A percentile compares a stretch with the other conserved stretches of the same genome.
Conservation (phyloP, 2,797 vertebrate genomes). For the Remorina albescens region DNA sequence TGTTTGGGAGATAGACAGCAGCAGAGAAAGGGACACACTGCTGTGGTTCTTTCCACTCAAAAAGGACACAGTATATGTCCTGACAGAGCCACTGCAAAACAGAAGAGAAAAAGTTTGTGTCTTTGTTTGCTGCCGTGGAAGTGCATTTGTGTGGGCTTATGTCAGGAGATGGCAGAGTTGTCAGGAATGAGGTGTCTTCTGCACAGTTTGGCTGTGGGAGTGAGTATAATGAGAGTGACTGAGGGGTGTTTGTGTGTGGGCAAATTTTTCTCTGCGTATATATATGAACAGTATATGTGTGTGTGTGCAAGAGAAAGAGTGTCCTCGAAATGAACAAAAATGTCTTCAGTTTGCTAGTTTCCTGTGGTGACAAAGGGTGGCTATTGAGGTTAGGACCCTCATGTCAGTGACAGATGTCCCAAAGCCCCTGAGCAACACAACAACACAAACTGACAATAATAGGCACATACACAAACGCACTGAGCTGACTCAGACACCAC, state of each 20-base stretch:
- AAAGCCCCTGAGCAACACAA: slow-evolving; percentile 29
- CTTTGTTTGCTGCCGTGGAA: slow-evolving; percentile 34
- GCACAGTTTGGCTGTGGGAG: slow-evolving; percentile 79
- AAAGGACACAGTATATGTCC: slow-evolving; percentile 43
- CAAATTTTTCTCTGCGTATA: slow-evolving; percentile 66
- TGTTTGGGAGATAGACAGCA: slow-evolving; percentile 41
- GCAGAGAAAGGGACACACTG: slow-evolving; percentile 37
- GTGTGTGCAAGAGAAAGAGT: too few species aligned
- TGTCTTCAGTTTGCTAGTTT: slow-evolving; percentile 50
- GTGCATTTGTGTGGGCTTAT: slow-evolving; percentile 70
- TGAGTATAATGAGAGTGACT: slow-evolving; percentile 79
- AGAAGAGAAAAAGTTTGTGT: slow-evolving; percentile 37
- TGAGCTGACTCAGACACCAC: slow-evolving; percentile 43
- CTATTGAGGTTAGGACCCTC: slow-evolving; percentile 55
- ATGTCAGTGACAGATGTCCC: slow-evolving; percentile 39
- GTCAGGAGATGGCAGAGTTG: slow-evolving; percentile 78
- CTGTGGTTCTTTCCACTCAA: slow-evolving; percentile 38
- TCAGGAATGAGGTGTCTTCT: slow-evolving; percentile 81
- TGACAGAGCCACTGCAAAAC: slow-evolving; percentile 63
- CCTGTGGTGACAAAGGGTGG: slow-evolving; percentile 49
- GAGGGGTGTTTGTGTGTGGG: slow-evolving; percentile 76
- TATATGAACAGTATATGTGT: slow-evolving; percentile 39
- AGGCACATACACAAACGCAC: neutral
- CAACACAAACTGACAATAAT: slow-evolving; percentile 29
- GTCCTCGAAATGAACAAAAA: slow-evolving; percentile 50